These are phyloP conservation scores for Varroa destructor DNA, from an alignment of 1,140 invertebrate genomes.

Conservation along the genomic window DNA sequence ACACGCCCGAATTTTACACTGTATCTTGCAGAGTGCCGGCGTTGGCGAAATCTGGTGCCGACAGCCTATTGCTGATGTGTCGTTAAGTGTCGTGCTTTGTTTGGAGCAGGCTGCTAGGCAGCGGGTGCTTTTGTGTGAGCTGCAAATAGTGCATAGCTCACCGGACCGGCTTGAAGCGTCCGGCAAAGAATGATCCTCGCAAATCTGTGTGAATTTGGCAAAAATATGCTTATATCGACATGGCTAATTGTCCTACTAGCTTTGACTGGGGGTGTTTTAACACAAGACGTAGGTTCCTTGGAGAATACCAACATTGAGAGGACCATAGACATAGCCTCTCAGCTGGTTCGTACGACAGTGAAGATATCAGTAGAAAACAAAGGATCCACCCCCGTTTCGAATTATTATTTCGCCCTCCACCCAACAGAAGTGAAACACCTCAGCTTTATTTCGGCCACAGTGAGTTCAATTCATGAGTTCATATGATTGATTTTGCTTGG, in stretches of 20 bases:
- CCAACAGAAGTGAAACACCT: conserved; percentile 50
- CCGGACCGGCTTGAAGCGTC: no score
- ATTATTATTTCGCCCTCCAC: conserved; percentile 59
- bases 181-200: neutral
- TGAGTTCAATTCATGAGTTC: conserved; percentile 34
- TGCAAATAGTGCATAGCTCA: no score
- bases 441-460: conserved; percentile 55
- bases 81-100: no score
- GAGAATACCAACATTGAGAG: conserved; percentile 68
- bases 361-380: conserved; percentile 69
- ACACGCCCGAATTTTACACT: no score
- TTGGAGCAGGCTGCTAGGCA: no score
- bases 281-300: conserved; percentile 38
- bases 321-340: conserved; percentile 68
- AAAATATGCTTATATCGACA: neutral
- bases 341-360: conserved; percentile 66
- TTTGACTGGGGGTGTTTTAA: neutral
- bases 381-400: conserved; percentile 53
- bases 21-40: no score
- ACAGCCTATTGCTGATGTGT: no score
- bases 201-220: neutral
- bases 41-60: no score
- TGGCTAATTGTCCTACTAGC: neutral
- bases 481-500: conserved; percentile 29
- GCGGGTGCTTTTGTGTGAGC: no score